Conservation (phyloP, 2,113 vertebrate genomes). For the Oncorhynchus tshawytscha region DNA sequence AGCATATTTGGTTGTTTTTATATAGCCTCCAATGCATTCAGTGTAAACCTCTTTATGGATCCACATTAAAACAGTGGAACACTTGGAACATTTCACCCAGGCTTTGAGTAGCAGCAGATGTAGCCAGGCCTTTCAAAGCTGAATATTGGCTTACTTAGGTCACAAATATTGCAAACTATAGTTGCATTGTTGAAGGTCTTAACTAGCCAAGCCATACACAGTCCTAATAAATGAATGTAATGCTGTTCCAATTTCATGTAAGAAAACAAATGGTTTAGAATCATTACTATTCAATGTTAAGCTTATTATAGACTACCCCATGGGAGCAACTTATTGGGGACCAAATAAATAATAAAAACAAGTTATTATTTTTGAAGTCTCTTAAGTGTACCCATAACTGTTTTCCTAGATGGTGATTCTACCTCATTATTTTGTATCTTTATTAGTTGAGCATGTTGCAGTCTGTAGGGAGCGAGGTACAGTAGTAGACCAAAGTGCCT, state of each 20-base stretch:
- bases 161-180: not conserved
- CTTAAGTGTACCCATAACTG: too few relatives aligned
- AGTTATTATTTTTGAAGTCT: not conserved
- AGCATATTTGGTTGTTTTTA: too few relatives aligned
- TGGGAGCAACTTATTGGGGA: not conserved
- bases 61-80: too few relatives aligned
- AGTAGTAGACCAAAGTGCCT: not conserved
- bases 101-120: too few relatives aligned
- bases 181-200: not conserved
- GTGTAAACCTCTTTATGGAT: too few relatives aligned
- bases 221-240: not conserved
- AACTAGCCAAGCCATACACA: not conserved
- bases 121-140: too few relatives aligned
- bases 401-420: not conserved
- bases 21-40: too few relatives aligned
- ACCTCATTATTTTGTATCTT: not conserved
- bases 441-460: not conserved
- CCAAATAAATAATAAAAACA: not conserved
- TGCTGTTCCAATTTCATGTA: not conserved
- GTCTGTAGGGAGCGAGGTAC: too few relatives aligned
- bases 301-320: not conserved
- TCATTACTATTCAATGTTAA: not conserved
- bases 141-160: not conserved
- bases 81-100: too few relatives aligned
- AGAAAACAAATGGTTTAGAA: not conserved